Base-by-base conservation (phyloP, 2,113 vertebrate species). In the Tragelaphus strepsiceros region DNA sequence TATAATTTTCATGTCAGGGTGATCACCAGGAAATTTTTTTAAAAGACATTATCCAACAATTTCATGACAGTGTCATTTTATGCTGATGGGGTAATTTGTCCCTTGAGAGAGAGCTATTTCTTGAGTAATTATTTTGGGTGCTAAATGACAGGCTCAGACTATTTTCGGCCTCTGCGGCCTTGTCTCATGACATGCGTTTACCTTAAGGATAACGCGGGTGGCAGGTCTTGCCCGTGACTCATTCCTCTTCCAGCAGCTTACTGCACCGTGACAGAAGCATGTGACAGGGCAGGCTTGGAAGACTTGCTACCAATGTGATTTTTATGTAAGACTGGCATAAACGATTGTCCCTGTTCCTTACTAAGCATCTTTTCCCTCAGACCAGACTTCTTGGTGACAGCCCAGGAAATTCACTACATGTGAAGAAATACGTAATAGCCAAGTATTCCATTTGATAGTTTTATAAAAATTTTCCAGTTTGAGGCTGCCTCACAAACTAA, bases 21-120 rank as follows among this genome's bases (percentile, higher is more conserved):
- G 74, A 97, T 92, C 92, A 95, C 80, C 51, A 94, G 49, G 59
- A 96, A 78, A 13, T 91, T 89, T 49, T n/a, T 39, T 19, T 54
- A 64, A 90, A 95, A 97, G 91, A 85, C 28, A 80, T 95, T 93
- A 74, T 88, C 81, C 16, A 91, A 71, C 43, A 94, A 43, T 95
- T 78, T 96, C 81, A 62, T 78, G 97, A 94, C 87, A 96, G 43
- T 97, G 94, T 97, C 95, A 96, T 90, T 98, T 93, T 95, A 83
- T 86, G 51, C 62, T 89, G 97, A 98, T 96, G 92, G 91, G 62
- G 88, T 97, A 97, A 98, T 98, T 97, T 97, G 92, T 98, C 95
- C 95, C 88, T 96, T 94, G 81, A 92, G 74, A 96, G 96, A 95
- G 90, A 97, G 59, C 51, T 97, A 78, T 97, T 43, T 97, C 90